Base-by-base conservation (phyloP, 2,113 vertebrate genomes). In the Epinephelus cyanopodus region DNA sequence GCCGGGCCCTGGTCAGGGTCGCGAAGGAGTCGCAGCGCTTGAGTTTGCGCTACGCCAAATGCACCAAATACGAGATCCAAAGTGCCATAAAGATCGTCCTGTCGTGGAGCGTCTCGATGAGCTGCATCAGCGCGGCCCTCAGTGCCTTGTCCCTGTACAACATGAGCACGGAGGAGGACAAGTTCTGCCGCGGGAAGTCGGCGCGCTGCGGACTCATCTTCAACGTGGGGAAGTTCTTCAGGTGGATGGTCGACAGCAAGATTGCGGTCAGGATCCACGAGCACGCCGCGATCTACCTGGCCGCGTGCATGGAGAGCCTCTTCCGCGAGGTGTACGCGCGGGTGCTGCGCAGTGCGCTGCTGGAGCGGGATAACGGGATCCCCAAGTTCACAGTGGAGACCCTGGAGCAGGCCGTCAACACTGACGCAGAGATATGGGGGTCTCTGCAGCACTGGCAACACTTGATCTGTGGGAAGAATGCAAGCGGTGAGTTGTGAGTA, bases 241-340 rank as follows among this genome's bases (percentile, higher is more conserved):
- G 96, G 93, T 99, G 98, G 98, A 98, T 99, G 98, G 97, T 98
- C 87, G 98, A 99, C 91, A 96, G 97, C 93, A 95, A 97, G 87
- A 95, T 99, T 60, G 97, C 98, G 79, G 94, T 96, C 81, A 95
- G 98, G 93, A 95, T 99, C 95, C 98, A 99, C 92, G 97, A 98
- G 89, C 98, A 99, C 91, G 97, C 98, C 5, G 98, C 98, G 74
- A 98, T 99, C 95, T 99, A 98, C 96, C 95, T 99, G 95, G 95
- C 96, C 0, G 98, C 97, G 80, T 97, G 96, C 95, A 94, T 96
- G 95, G 98, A 99, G 94, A 97, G 95, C 94, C 96, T 99, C 25
- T 98, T 98, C 94, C 96, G 97, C 21, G 97, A 98, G 90, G 95
- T 99, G 87, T 95, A 97, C 90, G 93, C 91, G 25, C 94, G 98